Conservation (phyloP, 2,797 vertebrate genomes). For the Chloroceryle amazona region DNA sequence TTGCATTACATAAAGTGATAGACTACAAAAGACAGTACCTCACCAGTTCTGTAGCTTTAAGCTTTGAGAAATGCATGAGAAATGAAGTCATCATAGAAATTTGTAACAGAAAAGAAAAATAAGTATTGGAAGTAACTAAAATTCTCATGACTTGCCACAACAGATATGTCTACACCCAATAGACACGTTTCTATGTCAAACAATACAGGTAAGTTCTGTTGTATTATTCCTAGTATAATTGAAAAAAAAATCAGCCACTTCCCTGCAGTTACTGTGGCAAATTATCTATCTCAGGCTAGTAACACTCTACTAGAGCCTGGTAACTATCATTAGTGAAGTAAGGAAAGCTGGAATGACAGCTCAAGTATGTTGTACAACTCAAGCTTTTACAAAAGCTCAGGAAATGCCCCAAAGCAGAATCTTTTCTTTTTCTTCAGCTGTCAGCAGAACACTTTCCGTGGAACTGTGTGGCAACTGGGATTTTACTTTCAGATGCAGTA, state of each 20-base stretch:
- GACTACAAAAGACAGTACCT: background rate
- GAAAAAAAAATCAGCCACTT: background rate
- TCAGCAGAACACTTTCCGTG: conserved; percentile 6
- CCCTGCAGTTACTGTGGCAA: background rate
- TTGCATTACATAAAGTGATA: background rate
- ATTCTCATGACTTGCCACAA: background rate
- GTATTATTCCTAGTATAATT: background rate
- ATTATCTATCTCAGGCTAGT: background rate
- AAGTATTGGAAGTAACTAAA: background rate
- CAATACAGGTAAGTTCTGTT: background rate
- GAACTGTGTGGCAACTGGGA: background rate
- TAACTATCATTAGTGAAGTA: background rate
- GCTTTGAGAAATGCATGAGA: background rate
- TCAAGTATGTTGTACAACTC: background rate
- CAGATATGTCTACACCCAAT: background rate
- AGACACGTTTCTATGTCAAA: background rate
- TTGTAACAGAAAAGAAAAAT: background rate
- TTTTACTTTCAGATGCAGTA: conserved; percentile 28
- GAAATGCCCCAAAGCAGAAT: conserved; percentile 51
- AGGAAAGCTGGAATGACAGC: background rate
- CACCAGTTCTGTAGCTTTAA: background rate
- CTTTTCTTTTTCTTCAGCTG: background rate
- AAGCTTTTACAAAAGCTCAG: conserved; percentile 1
- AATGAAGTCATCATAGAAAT: background rate
- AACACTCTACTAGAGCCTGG: background rate